These are phyloP conservation scores for Heliocidaris erythrogramma DNA, from an alignment of 35 echinoderm and acorn worm species.

Conservation along the genomic window DNA sequence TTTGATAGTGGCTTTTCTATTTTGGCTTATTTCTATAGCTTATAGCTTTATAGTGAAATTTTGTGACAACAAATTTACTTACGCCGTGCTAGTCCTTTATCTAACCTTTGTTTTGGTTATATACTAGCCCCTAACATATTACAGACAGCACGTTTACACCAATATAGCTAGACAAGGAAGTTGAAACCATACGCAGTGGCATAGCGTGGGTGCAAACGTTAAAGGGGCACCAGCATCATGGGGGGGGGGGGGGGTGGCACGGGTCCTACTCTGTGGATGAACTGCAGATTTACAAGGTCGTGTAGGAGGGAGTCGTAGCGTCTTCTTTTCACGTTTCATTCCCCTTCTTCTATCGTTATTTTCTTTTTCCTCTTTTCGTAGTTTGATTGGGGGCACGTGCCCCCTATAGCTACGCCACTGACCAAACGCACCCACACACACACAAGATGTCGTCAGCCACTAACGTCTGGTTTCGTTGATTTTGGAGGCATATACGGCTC, in stretches of 20 bases:
- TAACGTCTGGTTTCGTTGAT: not conserved
- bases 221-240: not conserved
- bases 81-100: no score
- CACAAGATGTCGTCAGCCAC: not conserved
- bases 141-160: no score
- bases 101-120: no score
- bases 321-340: not conserved
- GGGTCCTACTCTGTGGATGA: not conserved
- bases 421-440: not conserved
- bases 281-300: not conserved
- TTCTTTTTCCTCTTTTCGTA: not conserved
- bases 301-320: not conserved
- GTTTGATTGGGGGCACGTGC: not conserved
- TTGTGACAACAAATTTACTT: no score
- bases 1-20: no score
- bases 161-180: no score
- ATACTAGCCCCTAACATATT: no score
- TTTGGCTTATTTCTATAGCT: no score
- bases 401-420: not conserved
- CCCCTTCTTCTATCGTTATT: not conserved
- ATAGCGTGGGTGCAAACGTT: not conserved
- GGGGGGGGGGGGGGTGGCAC: not conserved
- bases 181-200: not conserved
- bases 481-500: not conserved
- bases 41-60: no score